A percentile compares a stretch with the other conserved stretches of the same genome.
Conservation (phyloP, 1,140 invertebrate genomes). For the Polypedilum pembai region DNA sequence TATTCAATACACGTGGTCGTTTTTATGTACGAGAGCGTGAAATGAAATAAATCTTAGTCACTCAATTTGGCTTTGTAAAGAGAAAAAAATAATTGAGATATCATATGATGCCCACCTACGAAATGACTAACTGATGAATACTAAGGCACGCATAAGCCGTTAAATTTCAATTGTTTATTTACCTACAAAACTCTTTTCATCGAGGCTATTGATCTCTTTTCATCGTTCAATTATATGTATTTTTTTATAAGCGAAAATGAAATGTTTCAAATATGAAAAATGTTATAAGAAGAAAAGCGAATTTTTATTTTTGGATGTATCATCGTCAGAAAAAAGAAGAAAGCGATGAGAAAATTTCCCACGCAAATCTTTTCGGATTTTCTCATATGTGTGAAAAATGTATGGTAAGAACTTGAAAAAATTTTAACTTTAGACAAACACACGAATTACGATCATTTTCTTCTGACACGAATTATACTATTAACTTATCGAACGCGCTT, state of each 20-base stretch:
- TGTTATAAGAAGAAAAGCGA: background rate
- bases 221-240: background rate
- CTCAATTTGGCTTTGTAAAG: background rate
- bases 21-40: too few species aligned
- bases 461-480: too few species aligned
- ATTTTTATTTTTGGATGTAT: slow-evolving; percentile 12
- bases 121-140: background rate
- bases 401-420: background rate
- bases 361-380: background rate
- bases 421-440: background rate
- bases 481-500: too few species aligned
- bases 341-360: slow-evolving; percentile 3
- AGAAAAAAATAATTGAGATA: background rate
- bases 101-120: background rate
- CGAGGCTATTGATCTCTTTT: background rate
- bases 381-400: background rate
- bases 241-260: background rate
- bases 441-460: too few species aligned
- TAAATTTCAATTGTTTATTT: background rate
- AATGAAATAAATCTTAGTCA: too few species aligned
- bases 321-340: background rate
- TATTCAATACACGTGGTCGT: background rate
- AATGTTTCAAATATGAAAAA: background rate
- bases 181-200: background rate
- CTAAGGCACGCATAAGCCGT: too few species aligned